Evolutionary conservation across 2,888 invertebrate species (phyloP), one percentile per base, ranked within the genome.

Genomic region (Shargacucullia verbasci): DNA sequence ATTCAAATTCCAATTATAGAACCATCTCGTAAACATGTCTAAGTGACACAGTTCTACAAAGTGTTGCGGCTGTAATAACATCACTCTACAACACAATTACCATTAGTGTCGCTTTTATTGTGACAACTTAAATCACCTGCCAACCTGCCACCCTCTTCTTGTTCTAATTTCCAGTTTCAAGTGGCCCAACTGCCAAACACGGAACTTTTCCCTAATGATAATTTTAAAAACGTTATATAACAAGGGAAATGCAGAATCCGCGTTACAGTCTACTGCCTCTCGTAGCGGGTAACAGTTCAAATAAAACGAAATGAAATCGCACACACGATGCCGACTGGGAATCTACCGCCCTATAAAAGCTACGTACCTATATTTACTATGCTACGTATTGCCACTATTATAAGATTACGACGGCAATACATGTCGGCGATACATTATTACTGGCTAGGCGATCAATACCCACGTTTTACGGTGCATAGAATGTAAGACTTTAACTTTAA

Each of bases 231-330:
- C 35, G 49, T 50, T 70, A 59, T 38, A 56, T 59, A 70, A 62
- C 54, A 56, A 29, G 29, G 29, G 59, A 66, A 79, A 72, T 58
- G 64, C 66, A 59, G 59, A 59, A 70, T 64, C 67, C 64, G 43
- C 63, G 73, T 81, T 80, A 79, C 79, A 77, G 79, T 80, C 82
- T 80, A 29, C 29, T 29, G 29, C 29, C 29, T 29, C 29, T 9
- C 29, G 29, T 29, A 75, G 76, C 72, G 76, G 70, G 73, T 78
- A 72, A 76, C 75, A 80, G 78, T 83, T 81, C 81, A 81, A 87
- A 87, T 87, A 87, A 87, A 86, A 86, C 79, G 77, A 81, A 85
- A 86, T 84, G 79, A 81, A 83, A 84, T 82, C 79, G 86, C 83
- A 82, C 70, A 73, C 74, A 77, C 78, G 77, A 77, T 61, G 70